phyloP scores from a whole-genome alignment of 2,113 vertebrate genomes.

The Pardalotus punctatus region DNA sequence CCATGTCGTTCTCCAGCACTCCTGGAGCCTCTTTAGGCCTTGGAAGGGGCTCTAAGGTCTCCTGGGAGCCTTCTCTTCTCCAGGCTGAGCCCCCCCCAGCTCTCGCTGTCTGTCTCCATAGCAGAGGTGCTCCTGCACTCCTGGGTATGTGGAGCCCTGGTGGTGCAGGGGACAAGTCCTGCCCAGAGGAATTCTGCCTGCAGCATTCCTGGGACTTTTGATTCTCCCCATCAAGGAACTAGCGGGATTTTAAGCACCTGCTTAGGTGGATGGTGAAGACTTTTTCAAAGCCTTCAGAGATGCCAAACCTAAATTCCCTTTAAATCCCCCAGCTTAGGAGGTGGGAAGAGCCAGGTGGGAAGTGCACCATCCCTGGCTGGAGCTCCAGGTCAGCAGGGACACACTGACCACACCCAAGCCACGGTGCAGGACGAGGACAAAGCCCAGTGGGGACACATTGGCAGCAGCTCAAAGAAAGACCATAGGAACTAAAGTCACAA shows the following conservation, averaged over 20 bases:
- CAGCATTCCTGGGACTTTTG: not conserved
- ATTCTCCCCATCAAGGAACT: not conserved
- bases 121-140: not conserved
- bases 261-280: not conserved
- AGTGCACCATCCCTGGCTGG: not conserved
- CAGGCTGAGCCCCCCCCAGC: not conserved
- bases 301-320: not conserved
- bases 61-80: not conserved
- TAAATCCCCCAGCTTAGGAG: not conserved
- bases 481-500: constrained; percentile 66
- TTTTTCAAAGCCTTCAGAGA: not conserved
- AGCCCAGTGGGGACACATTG: not conserved
- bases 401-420: not conserved
- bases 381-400: not conserved
- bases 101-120: not conserved
- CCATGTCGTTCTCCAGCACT: not conserved
- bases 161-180: not conserved
- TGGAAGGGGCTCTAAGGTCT: not conserved
- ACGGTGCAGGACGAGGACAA: rapidly evolving
- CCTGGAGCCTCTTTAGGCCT: not conserved
- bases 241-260: rapidly evolving
- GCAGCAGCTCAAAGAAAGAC: constrained; percentile 48
- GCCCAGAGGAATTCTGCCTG: not conserved
- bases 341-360: not conserved
- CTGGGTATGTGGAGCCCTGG: not conserved